These are phyloP conservation scores for Drosophila percnosoma DNA, from an alignment of 2,888 invertebrate species.

Conservation along the genomic window DNA sequence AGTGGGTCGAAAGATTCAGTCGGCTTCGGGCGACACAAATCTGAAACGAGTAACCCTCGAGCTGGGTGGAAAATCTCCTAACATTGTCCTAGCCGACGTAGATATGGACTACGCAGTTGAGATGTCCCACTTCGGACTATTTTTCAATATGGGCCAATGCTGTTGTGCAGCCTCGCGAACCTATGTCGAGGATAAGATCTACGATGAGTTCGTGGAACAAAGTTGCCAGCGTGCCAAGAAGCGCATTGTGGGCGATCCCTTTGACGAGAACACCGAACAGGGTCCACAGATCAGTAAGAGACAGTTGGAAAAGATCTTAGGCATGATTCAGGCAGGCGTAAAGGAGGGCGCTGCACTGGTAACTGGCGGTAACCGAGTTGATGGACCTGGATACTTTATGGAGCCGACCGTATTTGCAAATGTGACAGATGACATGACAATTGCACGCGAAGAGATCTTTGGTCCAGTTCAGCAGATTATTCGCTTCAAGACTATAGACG, in stretches of 20 bases:
- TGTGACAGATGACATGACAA: conserved; percentile 92
- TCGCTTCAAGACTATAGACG: conserved; percentile 94
- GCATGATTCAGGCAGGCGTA: conserved; percentile 91
- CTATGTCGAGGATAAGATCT: conserved; percentile 94
- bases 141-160: conserved; percentile 97
- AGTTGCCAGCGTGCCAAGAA: conserved; percentile 91
- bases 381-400: conserved; percentile 92
- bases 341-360: conserved; percentile 93
- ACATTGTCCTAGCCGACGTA: conserved; percentile 93
- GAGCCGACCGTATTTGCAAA: conserved; percentile 96
- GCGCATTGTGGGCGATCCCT: conserved; percentile 95
- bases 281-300: conserved; percentile 96
- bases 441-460: conserved; percentile 95
- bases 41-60: conserved; percentile 95
- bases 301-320: conserved; percentile 92
- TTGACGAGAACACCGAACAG: conserved; percentile 91
- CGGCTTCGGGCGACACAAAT: conserved; percentile 89
- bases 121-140: conserved; percentile 92
- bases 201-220: conserved; percentile 94
- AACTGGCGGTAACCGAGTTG: conserved; percentile 89
- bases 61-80: conserved; percentile 97
- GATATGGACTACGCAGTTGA: conserved; percentile 93
- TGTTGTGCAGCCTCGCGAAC: conserved; percentile 97
- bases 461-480: conserved; percentile 97
- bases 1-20: conserved; percentile 93